A percentile compares a stretch with the other conserved stretches of the same genome.
These are phyloP conservation scores for Tridacna gigas DNA, from an alignment of 2,888 invertebrate genomes.

Conservation along the genomic window DNA sequence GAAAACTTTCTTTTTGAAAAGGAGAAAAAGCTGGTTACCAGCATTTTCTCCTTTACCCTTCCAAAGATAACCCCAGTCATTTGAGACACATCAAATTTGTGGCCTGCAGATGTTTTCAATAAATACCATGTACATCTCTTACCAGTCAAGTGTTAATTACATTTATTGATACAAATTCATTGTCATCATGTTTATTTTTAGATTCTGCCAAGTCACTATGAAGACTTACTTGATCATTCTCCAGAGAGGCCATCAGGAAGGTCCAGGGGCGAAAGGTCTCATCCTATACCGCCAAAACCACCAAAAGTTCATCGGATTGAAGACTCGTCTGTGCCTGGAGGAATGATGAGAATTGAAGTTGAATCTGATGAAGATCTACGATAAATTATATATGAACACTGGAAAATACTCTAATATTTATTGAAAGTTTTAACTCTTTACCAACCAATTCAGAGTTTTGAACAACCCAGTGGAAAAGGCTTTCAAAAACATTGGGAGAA, in stretches of 20 bases:
- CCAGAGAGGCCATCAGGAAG: conserved; percentile 10
- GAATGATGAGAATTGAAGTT: conserved; percentile 46
- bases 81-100: no score
- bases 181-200: conserved; percentile 14
- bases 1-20: no score
- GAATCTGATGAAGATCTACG: conserved; percentile 60
- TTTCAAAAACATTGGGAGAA: no score
- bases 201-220: conserved; percentile 54
- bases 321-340: not conserved
- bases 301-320: conserved; percentile 10
- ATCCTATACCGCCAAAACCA: conserved; percentile 1
- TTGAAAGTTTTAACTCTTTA: no score
- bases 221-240: conserved; percentile 43
- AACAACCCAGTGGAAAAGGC: no score
- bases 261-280: conserved; percentile 18
- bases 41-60: no score
- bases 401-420: no score
- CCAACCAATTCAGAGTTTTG: no score
- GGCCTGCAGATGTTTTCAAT: no score
- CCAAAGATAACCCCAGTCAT: no score
- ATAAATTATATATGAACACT: conserved; percentile 1
- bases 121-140: no score
- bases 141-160: not conserved
- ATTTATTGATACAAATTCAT: not conserved
- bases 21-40: no score